Evolutionary conservation across 1,140 invertebrate species (phyloP), one percentile per base, ranked within the genome.

Genomic region (Hyles vespertilio): DNA sequence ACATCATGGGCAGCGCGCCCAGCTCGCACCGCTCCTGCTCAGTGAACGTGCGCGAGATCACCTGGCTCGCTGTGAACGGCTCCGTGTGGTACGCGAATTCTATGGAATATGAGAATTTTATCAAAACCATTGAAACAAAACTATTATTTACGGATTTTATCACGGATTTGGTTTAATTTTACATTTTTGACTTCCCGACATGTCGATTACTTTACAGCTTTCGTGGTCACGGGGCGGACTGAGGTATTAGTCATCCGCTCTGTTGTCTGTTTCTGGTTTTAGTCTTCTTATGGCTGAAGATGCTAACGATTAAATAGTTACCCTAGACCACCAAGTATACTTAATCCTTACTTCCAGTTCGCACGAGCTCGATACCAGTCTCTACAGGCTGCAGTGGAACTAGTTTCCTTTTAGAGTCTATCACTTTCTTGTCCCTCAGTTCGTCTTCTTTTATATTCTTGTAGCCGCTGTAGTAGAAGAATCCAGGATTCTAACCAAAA

Each of bases 21-120:
- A 91, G 68, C 54, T 87, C 81, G 51, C 90, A 91, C 12, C 91
- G 72, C 49, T 89, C 80, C 4, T 74, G 70, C 10, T 89, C 82
- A 8, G 78, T 72, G 51, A 90, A 90, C 1, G 77, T 87, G 22
- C 76, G 73, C 1, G 81, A 81, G 56, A 91, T 89, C 3, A 80
- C 68, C n/a, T 86, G 79, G 51, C 84, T 87, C 1, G 89, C 90
- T 3, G 82, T 89, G 57, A 89, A 86, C 3, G 84, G 79, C 56
- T 91, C 89, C 1, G 88, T 89, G 63, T 91, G 90, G 59, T 89
- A 91, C 0, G 89, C 90, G 52, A 80, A 91, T 22, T 64, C 81
- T 83, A 59, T 1, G 22, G 43, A 52, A 45, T n/a, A 36, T 40
- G 0, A 52, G 9, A 52, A 32, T 51, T 51, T 33, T 10, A 40